These are phyloP conservation scores for Patella ulyssiponensis DNA, from an alignment of 2,888 invertebrate genomes.

Conservation along the genomic window DNA sequence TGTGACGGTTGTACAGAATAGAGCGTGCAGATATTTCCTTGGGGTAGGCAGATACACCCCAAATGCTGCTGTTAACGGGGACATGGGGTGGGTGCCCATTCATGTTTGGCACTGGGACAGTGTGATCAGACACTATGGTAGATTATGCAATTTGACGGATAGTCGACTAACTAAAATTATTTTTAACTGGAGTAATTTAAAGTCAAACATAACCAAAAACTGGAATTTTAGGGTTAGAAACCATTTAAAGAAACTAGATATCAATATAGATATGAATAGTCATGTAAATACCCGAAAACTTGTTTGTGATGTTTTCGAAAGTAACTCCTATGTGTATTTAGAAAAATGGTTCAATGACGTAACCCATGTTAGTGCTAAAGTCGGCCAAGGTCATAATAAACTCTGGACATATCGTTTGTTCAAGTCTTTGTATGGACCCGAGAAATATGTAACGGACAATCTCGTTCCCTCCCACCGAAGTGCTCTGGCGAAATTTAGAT, in stretches of 20 bases:
- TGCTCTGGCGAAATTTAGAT: background rate
- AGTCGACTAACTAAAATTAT: background rate
- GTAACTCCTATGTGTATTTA: background rate
- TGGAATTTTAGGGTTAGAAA: background rate
- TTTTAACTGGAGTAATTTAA: background rate
- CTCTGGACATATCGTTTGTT: background rate
- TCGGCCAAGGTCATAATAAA: background rate
- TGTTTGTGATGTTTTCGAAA: background rate
- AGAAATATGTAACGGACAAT: too few relatives aligned
- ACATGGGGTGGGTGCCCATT: conserved; percentile 15
- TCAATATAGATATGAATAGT: background rate
- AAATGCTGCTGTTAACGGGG: conserved; percentile 17
- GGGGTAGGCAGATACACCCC: conserved; percentile 26
- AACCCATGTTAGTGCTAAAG: background rate
- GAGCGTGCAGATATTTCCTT: conserved; percentile 18
- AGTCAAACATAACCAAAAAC: background rate
- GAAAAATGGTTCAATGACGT: background rate
- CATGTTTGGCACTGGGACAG: conserved; percentile 5
- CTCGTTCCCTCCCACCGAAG: background rate
- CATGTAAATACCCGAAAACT: background rate
- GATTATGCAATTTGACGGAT: background rate
- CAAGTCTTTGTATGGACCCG: background rate
- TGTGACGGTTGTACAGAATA: conserved; percentile 21
- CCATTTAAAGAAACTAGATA: background rate
- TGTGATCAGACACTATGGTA: background rate